A percentile compares a stretch with the other conserved stretches of the same genome.
Conservation (phyloP, 30 jellyfish, hydroid and myxozoan species). For the Rhopilema esculentum region DNA sequence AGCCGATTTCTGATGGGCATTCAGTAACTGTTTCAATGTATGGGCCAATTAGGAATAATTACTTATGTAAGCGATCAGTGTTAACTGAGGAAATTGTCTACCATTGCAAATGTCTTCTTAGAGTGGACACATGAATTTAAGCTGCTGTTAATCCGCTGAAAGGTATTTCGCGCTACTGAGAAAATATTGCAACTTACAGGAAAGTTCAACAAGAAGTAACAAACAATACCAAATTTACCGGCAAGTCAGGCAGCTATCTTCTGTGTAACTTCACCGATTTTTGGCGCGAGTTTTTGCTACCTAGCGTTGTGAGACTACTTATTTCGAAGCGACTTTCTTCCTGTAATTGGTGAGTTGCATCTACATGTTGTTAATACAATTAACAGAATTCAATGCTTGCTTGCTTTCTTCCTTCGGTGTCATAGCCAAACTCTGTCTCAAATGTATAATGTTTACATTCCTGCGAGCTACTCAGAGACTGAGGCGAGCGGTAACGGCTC, state of each 20-base stretch:
- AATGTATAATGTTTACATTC: not conserved
- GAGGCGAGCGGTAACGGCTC: constrained; percentile 40
- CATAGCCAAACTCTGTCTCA: not conserved
- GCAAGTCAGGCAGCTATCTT: not conserved
- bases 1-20: not conserved
- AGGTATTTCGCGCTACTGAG: not conserved
- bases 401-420: not conserved
- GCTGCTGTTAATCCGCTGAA: not conserved
- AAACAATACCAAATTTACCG: not conserved
- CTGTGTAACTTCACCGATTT: not conserved
- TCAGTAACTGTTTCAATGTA: not conserved
- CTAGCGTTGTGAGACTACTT: not conserved
- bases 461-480: constrained; percentile 17
- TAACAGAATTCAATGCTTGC: too few species aligned
- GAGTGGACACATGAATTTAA: not conserved
- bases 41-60: not conserved
- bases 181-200: not conserved
- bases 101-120: not conserved
- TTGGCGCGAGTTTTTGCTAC: not conserved
- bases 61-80: not conserved
- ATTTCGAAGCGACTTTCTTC: not conserved
- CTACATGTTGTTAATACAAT: too few species aligned
- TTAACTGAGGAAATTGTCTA: not conserved
- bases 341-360: not conserved
- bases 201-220: not conserved